These are phyloP conservation scores for Chauna torquata DNA, from an alignment of 2,113 vertebrate species.

Conservation along the genomic window DNA sequence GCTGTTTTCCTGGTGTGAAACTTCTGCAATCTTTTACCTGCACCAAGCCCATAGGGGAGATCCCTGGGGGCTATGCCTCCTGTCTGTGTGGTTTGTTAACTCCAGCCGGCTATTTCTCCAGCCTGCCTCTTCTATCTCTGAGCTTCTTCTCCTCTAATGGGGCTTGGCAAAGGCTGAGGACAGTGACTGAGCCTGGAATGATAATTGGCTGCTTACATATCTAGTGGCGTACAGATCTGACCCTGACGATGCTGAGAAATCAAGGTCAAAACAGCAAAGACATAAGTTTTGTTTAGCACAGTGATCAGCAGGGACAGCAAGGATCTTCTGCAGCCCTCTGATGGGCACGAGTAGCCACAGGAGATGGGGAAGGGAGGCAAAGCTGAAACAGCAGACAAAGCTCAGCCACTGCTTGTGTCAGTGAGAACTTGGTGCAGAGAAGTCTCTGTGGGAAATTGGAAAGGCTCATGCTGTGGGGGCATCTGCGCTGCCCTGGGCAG, in stretches of 20 bases:
- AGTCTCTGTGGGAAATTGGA: neutral
- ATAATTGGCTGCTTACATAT: slow-evolving; percentile 52
- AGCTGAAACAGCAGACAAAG: neutral
- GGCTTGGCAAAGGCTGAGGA: slow-evolving; percentile 18
- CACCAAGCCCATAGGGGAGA: neutral
- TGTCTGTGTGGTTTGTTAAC: slow-evolving; percentile 23
- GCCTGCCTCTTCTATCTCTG: neutral
- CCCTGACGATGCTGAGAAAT: neutral
- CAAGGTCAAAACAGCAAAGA: slow-evolving; percentile 7
- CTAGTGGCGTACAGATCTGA: neutral
- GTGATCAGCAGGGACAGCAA: neutral
- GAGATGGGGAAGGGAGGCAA: neutral
- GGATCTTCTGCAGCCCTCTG: neutral
- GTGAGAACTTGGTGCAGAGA: neutral
- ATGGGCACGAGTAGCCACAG: neutral
- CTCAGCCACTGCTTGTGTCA: neutral
- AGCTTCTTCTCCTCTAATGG: slow-evolving; percentile 26
- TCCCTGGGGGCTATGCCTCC: slow-evolving; percentile 21
- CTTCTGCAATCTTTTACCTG: slow-evolving; percentile 44
- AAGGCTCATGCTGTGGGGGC: neutral
- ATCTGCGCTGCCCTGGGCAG: neutral
- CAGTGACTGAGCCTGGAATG: slow-evolving; percentile 23
- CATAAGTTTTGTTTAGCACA: neutral
- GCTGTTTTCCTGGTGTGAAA: slow-evolving; percentile 7
- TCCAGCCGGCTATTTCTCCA: neutral